phyloP scores from a whole-genome alignment of 1,140 invertebrate genomes.

The Bradysia coprophila region DNA sequence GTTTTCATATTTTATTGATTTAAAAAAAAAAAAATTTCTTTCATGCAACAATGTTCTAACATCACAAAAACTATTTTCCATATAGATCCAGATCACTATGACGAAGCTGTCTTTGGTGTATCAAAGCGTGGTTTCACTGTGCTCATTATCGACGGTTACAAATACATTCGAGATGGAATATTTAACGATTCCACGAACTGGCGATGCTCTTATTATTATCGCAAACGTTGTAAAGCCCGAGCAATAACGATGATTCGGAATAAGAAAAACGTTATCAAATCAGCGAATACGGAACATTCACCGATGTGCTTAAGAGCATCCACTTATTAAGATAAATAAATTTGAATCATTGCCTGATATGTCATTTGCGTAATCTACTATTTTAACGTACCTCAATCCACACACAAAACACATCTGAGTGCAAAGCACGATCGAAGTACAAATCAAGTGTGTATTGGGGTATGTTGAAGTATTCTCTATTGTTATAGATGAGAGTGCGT shows the following conservation, averaged over 20 bases:
- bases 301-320: neutral
- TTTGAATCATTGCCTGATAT: neutral
- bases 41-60: no score
- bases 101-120: neutral
- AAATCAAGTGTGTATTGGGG: no score
- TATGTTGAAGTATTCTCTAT: no score
- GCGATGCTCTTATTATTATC: constrained; percentile 18
- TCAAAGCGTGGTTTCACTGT: neutral
- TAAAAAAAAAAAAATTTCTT: no score
- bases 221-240: constrained; percentile 4
- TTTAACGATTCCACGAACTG: constrained; percentile 20
- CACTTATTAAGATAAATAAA: neutral
- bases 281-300: neutral
- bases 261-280: neutral
- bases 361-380: neutral
- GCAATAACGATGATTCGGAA: neutral
- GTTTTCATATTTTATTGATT: no score
- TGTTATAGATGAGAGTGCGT: no score
- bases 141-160: constrained; percentile 4
- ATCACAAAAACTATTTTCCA: no score
- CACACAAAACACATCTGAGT: neutral
- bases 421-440: no score
- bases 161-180: constrained; percentile 19
- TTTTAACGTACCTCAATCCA: neutral
- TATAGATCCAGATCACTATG: neutral